These are phyloP conservation scores for Entelurus aequoreus DNA, from an alignment of 2,113 vertebrate species.

Conservation along the genomic window DNA sequence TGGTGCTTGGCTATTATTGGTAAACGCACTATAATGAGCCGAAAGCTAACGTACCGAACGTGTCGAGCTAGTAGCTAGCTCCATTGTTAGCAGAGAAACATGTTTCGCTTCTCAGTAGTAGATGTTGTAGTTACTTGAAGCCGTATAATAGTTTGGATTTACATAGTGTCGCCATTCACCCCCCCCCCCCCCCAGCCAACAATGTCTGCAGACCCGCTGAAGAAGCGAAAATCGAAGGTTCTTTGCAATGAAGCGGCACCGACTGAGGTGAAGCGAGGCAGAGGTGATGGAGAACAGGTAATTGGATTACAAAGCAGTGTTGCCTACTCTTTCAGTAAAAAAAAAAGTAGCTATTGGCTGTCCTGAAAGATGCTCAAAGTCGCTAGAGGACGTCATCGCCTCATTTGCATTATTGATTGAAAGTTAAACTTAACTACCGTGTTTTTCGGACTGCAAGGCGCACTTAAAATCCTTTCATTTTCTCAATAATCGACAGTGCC, in stretches of 20 bases:
- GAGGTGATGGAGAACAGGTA: conserved; percentile 84
- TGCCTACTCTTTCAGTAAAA: not conserved
- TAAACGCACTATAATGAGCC: not conserved
- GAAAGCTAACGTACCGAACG: conserved; percentile 2
- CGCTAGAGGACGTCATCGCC: no score
- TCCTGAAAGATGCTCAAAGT: no score
- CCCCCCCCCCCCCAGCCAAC: not conserved
- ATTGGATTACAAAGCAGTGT: not conserved
- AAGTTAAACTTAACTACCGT: no score
- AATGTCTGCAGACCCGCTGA: conserved; percentile 80
- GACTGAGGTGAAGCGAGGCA: conserved; percentile 79
- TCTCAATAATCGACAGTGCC: no score
- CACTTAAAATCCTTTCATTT: no score
- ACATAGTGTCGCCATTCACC: not conserved
- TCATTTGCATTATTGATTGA: no score
- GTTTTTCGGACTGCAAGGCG: no score
- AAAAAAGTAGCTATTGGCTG: no score
- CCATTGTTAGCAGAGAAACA: not conserved
- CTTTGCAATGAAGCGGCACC: conserved; percentile 82
- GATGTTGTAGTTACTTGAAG: no score
- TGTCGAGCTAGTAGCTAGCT: conserved; percentile 25
- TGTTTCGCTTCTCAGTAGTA: not conserved
- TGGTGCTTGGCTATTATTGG: not conserved
- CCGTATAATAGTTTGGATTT: not conserved
- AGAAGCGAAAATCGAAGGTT: conserved; percentile 94